Evolutionary conservation across 1,140 invertebrate genomes (phyloP).

Genomic region (Holotrichia oblita): DNA sequence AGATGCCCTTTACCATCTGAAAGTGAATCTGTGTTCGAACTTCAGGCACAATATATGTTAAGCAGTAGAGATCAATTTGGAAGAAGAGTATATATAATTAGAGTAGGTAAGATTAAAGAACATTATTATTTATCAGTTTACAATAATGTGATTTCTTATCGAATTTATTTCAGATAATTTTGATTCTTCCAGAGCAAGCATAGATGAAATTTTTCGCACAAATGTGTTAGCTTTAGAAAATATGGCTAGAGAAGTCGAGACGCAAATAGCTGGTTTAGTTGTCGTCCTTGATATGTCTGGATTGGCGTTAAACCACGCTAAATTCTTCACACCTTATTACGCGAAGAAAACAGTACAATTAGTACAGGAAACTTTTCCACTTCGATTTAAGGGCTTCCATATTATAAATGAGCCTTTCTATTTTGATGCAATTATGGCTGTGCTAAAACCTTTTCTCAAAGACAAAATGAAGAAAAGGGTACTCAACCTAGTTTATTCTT

Average conservation of each 20-base stretch:
- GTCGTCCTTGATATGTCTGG: slow-evolving; percentile 63
- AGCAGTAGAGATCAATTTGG: slow-evolving; percentile 58
- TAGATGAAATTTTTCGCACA: slow-evolving; percentile 63
- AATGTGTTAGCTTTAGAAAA: slow-evolving; percentile 63
- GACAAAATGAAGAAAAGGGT: slow-evolving; percentile 70
- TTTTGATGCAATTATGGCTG: slow-evolving; percentile 68
- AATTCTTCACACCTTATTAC: slow-evolving; percentile 63
- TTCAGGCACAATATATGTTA: slow-evolving; percentile 61
- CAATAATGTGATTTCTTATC: slow-evolving; percentile 41
- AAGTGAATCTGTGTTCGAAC: slow-evolving; percentile 55
- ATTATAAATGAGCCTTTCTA: slow-evolving; percentile 72
- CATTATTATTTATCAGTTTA: not conserved
- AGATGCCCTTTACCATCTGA: slow-evolving; percentile 58
- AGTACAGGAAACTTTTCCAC: slow-evolving; percentile 69
- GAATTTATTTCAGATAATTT: slow-evolving; percentile 58
- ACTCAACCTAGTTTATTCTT: not conserved
- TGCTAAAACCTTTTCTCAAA: slow-evolving; percentile 69
- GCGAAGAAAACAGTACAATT: slow-evolving; percentile 61
- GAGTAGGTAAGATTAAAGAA: slow-evolving; percentile 57
- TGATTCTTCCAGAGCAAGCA: slow-evolving; percentile 59
- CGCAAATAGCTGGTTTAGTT: slow-evolving; percentile 62
- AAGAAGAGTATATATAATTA: slow-evolving; percentile 59
- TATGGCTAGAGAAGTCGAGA: slow-evolving; percentile 61
- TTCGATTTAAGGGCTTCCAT: slow-evolving; percentile 69
- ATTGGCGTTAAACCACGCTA: slow-evolving; percentile 62